Percentiles rank a stretch among this genome's conserved stretches.
Evolutionary conservation across 2,797 vertebrate species (phyloP).

Genomic region (Danio choprae): DNA sequence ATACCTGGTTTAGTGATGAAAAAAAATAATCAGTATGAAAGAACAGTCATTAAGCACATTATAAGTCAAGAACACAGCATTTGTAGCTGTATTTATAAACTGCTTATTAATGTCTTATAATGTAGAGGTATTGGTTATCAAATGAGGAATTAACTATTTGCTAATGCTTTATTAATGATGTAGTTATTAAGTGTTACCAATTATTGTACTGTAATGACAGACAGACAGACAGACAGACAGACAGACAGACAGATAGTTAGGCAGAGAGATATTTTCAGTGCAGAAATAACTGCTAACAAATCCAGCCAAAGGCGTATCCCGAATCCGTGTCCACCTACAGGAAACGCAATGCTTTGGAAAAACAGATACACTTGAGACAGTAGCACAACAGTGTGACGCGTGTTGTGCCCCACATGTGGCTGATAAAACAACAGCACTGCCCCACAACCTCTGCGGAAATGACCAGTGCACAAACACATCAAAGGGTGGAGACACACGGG

Average conservation of each 20-base stretch:
- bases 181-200: no score
- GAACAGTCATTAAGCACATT: no score
- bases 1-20: no score
- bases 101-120: no score
- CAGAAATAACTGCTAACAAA: not conserved
- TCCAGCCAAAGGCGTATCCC: conserved; percentile 6
- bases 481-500: conserved; percentile 18
- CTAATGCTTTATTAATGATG: no score
- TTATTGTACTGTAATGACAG: no score
- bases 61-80: no score
- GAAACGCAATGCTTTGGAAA: conserved; percentile 47
- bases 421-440: conserved; percentile 35
- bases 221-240: not conserved
- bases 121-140: no score
- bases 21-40: no score
- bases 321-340: conserved; percentile 34
- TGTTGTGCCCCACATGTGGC: conserved; percentile 42
- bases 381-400: conserved; percentile 35
- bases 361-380: conserved; percentile 30
- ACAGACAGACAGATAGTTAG: not conserved
- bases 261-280: not conserved
- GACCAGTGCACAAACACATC: conserved; percentile 33
- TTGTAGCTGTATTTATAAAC: no score
- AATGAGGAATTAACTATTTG: no score
- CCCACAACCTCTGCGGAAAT: conserved; percentile 26